Evolutionary conservation across 1,140 invertebrate genomes (phyloP), one percentile per base, ranked within the genome.

Genomic region (Colletes latitarsis): DNA sequence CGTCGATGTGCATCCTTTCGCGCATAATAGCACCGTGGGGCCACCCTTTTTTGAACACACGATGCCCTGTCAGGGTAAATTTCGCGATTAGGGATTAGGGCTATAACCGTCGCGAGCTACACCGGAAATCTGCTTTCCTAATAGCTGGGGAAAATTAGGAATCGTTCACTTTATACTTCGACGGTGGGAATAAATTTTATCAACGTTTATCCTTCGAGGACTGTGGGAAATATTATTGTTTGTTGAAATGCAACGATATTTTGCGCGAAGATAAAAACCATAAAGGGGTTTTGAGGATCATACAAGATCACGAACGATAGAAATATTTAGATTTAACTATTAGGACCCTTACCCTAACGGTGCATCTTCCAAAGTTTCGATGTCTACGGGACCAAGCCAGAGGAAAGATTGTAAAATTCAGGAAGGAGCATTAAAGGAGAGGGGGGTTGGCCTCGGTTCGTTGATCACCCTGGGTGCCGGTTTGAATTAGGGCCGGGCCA

Each of bases 401-500:
- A 85, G 80, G 72, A 81, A 81, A 63, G 77, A 77, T 68, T 86
- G 84, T 82, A 87, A 87, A 86, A 88, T 84, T 77, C 85, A 82
- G 78, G 78, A 88, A 87, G 79, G 79, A 82, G 81, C 72, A 84
- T 84, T 84, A 85, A 82, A 77, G 74, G 53, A 73, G 80, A 60
- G 68, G 86, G 76, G 81, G 30, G 30, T 15, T 80, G 81, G 83
- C 81, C 78, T 85, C 86, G 89, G 85, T 91, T 90, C 85, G 88
- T 88, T 87, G 86, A 86, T 90, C 84, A 80, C 84, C 77, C 75
- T 62, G 81, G 79, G 73, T 86, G 79, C 83, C 73, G 81, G 85
- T 43, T 85, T 74, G 87, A 90, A 88, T 88, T 91, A 87, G 85
- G 89, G 88, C 84, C 88, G 87, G 82, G 86, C 87, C 82, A 87